phyloP scores from a whole-genome alignment of 2,113 vertebrate genomes.

The Pteropus alecto region DNA sequence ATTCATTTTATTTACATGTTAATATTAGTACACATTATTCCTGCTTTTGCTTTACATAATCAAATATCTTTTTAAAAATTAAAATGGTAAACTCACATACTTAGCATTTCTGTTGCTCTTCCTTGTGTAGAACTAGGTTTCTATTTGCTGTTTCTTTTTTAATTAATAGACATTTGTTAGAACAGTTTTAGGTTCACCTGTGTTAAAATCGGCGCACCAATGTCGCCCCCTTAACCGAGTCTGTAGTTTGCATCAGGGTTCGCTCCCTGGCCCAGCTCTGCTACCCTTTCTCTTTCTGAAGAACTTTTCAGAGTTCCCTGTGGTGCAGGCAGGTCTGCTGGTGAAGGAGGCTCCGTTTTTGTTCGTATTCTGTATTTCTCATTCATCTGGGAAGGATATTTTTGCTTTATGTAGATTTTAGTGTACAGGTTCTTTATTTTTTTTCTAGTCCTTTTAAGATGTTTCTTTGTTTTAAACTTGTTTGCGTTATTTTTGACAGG shows the following conservation, averaged over 20 bases:
- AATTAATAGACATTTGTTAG: neutral
- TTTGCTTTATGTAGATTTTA: slow-evolving; percentile 16
- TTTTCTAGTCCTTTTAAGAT: neutral
- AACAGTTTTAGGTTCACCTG: neutral
- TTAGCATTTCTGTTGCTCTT: neutral
- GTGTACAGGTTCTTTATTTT: neutral
- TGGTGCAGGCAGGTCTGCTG: neutral
- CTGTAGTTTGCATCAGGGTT: neutral
- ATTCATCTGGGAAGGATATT: neutral
- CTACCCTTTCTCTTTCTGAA: neutral
- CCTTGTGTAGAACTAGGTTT: neutral
- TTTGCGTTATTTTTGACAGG: neutral
- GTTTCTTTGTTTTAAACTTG: neutral
- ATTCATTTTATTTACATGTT: neutral
- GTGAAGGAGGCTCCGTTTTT: neutral
- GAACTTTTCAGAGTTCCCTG: neutral
- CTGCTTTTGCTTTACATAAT: neutral
- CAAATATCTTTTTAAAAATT: neutral
- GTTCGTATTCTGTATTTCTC: neutral
- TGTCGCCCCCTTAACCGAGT: neutral
- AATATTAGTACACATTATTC: neutral
- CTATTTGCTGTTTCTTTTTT: neutral
- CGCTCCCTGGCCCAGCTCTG: neutral
- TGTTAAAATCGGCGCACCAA: neutral
- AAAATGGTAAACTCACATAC: neutral